Percentiles rank a stretch among this genome's conserved stretches.
These are phyloP conservation scores for Lepilemur ruficaudatus DNA, from an alignment of 2,797 vertebrate species.

Conservation along the genomic window DNA sequence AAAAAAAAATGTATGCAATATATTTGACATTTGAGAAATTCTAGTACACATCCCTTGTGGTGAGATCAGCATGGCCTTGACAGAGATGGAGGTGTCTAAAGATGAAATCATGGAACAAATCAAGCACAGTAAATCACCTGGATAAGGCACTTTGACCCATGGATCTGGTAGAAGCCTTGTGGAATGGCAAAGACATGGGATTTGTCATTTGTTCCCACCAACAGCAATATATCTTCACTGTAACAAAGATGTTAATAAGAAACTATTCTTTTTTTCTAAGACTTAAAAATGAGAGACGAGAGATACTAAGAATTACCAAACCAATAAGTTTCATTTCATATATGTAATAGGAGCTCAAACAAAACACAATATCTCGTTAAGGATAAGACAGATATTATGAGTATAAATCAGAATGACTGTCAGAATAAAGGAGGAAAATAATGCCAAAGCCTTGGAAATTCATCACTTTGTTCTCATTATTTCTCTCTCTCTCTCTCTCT, in stretches of 20 bases:
- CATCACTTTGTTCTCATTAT: not conserved
- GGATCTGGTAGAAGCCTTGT: not conserved
- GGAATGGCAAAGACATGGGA: not conserved
- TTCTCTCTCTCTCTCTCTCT: too few species aligned
- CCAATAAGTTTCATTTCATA: not conserved
- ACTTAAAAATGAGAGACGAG: constrained; percentile 35
- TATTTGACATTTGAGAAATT: constrained; percentile 24
- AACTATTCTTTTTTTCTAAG: not conserved
- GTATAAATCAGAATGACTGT: not conserved
- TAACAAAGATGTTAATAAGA: constrained; percentile 37
- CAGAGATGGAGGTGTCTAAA: constrained; percentile 32
- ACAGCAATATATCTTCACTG: not conserved
- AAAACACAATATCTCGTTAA: constrained; percentile 2
- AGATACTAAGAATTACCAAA: constrained; percentile 3
- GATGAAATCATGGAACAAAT: constrained; percentile 30
- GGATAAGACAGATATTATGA: not conserved
- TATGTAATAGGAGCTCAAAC: not conserved
- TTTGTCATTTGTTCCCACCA: not conserved
- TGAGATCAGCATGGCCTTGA: constrained; percentile 1
- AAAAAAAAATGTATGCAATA: not conserved
- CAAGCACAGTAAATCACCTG: constrained; percentile 26
- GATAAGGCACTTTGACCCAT: not conserved
- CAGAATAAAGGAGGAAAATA: not conserved
- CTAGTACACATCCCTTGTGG: not conserved
- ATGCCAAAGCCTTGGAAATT: not conserved